Evolutionary conservation across 1,140 invertebrate species (phyloP), one percentile per base, ranked within the genome.

Genomic region (Intoshia linei): DNA sequence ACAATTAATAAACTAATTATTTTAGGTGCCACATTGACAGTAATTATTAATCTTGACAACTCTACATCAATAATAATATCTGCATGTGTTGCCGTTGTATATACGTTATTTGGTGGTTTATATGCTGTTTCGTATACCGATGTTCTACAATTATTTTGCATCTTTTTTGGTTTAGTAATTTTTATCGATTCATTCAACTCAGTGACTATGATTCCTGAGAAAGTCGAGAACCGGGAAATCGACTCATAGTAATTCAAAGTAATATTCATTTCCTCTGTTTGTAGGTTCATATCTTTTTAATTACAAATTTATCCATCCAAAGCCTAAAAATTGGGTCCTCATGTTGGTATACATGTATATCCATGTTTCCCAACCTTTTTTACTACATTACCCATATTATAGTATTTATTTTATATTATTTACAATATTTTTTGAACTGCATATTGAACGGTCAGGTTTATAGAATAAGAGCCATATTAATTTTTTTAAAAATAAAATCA

Each of bases 81-180:
- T 42, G 73, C 84, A 3, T 76, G 71, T 52, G 83, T 95, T 42
- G 84, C 84, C 13, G 70, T 93, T 19, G 74, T 84, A 56, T 95
- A 95, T 61, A 95, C 87, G 0, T 65, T 93, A 14, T 83, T 90
- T 51, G 87, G 87, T 1, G 87, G 87, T 0, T 65, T 93, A 7
- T 93, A 93, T 57, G 76, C 81, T 25, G 87, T 95, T 23, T 84
- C 84, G 1, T 95, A 92, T 52, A 93, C 87, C 1, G 87, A 95
- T 54, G 83, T 93, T 44, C 83, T 93, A 43, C 87, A 95, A 58
- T 65, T 95, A 2, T 81, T 92, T 62, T 92, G 81, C 59, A 93
- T 95, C 50, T 90, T 93, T 60, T 68, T 90, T 45, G 87, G 87
- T 18, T 61, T 95, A 54, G 70, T 69, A 54, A 63, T 66, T 62